Base-by-base conservation (phyloP, 2,113 vertebrate genomes). In the Festucalex cinctus region DNA sequence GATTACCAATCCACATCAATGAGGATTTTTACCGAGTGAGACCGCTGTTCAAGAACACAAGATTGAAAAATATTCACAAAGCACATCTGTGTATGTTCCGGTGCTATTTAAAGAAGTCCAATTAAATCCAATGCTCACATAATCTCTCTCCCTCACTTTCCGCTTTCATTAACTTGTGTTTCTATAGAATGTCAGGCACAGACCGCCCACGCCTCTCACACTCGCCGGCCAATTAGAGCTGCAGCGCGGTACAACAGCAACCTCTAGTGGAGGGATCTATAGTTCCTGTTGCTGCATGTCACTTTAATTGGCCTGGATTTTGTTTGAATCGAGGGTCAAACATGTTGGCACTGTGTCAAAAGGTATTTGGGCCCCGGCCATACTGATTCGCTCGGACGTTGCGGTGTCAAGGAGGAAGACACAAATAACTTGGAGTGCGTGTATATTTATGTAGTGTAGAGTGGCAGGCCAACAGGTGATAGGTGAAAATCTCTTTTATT, bases 61-160 rank as follows among this genome's bases (percentile, higher is more conserved):
- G 46, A 61, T 10, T 44, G 24, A 66, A 13, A 62, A 26, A 62
- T 43, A 41, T 53, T 43, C 41, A 46, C 48, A 36, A 54, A 68
- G 60, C 54, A 65, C 19, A 53, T 51, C 48, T 17, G 37, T n/a
- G 28, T 26, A 68, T 75, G 65, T 66, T 66, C 61, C 51, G 77
- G 80, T 78, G 80, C 82, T 90, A 87, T 88, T 88, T 90, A 88
- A 89, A 85, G 85, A 82, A 86, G 80, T 85, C 80, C 84, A 88
- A 90, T 90, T 89, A 91, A 85, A 83, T n/a, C 68, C 85, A 83
- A 84, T 85, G 84, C 83, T 88, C 78, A 83, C 84, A 85, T 89
- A 88, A 51, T 51, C 48, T 51, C 88, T 86, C 80, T 32, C 26
- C 7, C 26, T 19, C 54, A 32, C 77, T 76, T 82, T 86, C 74